Base-by-base conservation (phyloP, 2,888 invertebrate genomes). In the Aleiodes testaceus region DNA sequence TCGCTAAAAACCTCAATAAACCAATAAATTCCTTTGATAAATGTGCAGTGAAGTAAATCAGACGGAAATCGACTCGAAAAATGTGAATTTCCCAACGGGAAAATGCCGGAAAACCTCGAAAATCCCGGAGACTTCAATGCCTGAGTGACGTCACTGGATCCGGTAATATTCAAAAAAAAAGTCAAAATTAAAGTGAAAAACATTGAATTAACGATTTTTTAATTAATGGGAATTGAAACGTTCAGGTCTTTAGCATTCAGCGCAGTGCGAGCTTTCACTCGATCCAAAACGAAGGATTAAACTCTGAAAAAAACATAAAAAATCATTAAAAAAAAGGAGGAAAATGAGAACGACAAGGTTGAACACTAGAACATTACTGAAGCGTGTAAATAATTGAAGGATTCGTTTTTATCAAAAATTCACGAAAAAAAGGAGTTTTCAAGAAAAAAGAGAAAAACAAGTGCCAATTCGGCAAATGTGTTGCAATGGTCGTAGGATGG, bases 401-500 rank as follows among this genome's bases (percentile, higher is more conserved):
- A 22, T 14, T 20, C 18, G 9, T 36, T 42, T 63, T 63, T 20
- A 26, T 26, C 4, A 16, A n/a, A 59, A 42, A n/a, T n/a, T n/a
- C n/a, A n/a, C n/a, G n/a, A n/a, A n/a, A n/a, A n/a, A 16, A 18
- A 3, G 12, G 7, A 18, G 20, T 55, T 55, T 55, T 6, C 1
- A 30, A 5, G 4, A n/a, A 18, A 45, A 6, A 44, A 63, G 7
- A 20, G n/a, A n/a, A n/a, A n/a, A n/a, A n/a, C n/a, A 18, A 16
- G 42, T 61, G 44, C 18, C 20, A 45, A 47, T 42, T 59, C 66
- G 77, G 79, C 79, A 77, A 73, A 82, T 82, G 82, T 77, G 81
- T 78, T 82, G 83, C 80, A 74, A 83, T 83, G 83, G 79, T 80
- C 66, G 74, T 73, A 73, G 74, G 77, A 72, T 76, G 77, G 75